Evolutionary conservation across 92 coral and sea anemone species (phyloP), one percentile per base, ranked within the genome.

Genomic region (Nematostella vectensis): DNA sequence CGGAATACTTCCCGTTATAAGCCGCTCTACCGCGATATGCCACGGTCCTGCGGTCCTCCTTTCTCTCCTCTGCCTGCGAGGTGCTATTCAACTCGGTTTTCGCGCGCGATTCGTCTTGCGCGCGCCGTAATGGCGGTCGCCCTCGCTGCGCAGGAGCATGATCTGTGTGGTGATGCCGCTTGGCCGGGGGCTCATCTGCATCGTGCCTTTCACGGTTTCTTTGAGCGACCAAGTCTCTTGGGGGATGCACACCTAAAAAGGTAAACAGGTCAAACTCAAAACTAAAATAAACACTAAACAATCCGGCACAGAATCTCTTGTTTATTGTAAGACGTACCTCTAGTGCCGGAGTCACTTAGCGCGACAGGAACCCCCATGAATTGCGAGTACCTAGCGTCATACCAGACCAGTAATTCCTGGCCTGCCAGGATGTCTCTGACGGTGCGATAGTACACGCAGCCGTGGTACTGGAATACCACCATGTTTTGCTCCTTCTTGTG

Each of bases 391-490:
- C 99, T 57, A 25, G 84, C 84, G 47, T 93, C 99, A 45, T 93
- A 93, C 99, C 99, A 93, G 36, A 93, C 99, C 25, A 93, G 64
- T 11, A 93, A 67, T 62, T 93, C 99, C 45, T 93, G 96, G 11
- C 99, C 99, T 21, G 91, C 82, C 50, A 87, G 72, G 28, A 87
- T 75, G 43, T 93, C 99, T 16, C 82, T 85, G 40, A 81, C 78
- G 11, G 99, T 93, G 47, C 99, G 83, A 61, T 93, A 93, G 53
- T 93, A 93, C 30, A 93, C 89, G 39, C 99, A 93, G 18, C 99
- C 99, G 49, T 93, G 99, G 42, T 93, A 93, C 54, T 93, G 99
- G 48, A 93, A 93, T n/a, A 93, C 89, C 25, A 93, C 99, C 99
- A 93, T 93, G 78, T 93, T 93, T 39, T 93, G 99, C 53, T 93